phyloP scores from a whole-genome alignment of 1,140 invertebrate genomes.

The Lasaia peninsularis region DNA sequence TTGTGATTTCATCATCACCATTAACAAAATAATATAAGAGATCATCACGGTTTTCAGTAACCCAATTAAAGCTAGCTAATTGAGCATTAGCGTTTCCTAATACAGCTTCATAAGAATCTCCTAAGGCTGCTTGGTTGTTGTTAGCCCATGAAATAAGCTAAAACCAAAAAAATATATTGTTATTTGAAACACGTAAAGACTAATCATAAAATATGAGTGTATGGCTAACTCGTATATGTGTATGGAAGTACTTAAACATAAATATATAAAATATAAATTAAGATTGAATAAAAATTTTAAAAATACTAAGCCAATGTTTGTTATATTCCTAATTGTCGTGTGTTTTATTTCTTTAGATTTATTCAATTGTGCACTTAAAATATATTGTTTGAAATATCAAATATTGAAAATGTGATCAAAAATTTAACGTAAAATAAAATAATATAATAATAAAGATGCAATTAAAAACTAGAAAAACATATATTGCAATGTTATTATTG shows the following conservation, averaged over 20 bases:
- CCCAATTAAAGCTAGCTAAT: slow-evolving; percentile 33
- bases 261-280: slow-evolving; percentile 7
- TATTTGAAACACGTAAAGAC: too few species aligned
- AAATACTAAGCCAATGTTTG: not conserved
- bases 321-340: too few species aligned
- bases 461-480: too few species aligned
- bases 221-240: not conserved
- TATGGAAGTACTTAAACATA: not conserved
- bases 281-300: not conserved
- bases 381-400: too few species aligned
- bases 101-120: not conserved
- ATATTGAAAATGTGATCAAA: too few species aligned
- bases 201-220: too few species aligned
- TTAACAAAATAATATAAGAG: slow-evolving; percentile 40
- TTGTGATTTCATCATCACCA: slow-evolving; percentile 25
- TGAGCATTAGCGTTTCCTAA: slow-evolving; percentile 22
- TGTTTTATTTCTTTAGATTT: too few species aligned
- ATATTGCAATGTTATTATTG: too few species aligned
- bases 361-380: too few species aligned
- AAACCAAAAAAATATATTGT: slow-evolving; percentile 23
- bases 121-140: slow-evolving; percentile 19
- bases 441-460: too few species aligned
- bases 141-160: slow-evolving; percentile 52
- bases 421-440: too few species aligned
- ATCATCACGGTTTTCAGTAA: slow-evolving; percentile 27